phyloP scores from a whole-genome alignment of 2,888 invertebrate genomes.

The Meliscaeva auricollis region DNA sequence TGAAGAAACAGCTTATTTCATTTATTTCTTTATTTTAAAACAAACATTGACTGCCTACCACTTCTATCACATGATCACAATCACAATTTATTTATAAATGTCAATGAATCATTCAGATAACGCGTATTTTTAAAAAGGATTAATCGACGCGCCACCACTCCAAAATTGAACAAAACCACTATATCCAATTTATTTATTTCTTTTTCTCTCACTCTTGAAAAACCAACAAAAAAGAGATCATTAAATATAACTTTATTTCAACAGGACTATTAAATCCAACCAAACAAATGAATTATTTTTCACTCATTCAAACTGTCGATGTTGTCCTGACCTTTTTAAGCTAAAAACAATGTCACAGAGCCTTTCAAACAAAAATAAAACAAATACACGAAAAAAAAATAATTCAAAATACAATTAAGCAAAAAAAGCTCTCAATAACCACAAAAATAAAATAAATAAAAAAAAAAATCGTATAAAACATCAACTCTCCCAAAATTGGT shows the following conservation, averaged over 20 bases:
- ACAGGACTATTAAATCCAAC: not conserved
- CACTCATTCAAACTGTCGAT: conserved; percentile 9
- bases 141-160: not conserved
- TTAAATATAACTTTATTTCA: conserved; percentile 6
- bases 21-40: no score
- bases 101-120: not conserved
- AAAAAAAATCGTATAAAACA: conserved; percentile 19
- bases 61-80: not conserved
- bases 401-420: conserved; percentile 27
- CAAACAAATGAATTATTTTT: conserved; percentile 8
- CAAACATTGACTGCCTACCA: not conserved
- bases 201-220: not conserved
- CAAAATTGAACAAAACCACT: not conserved
- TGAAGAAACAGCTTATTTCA: no score
- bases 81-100: not conserved
- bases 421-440: conserved; percentile 40
- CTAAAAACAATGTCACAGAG: conserved; percentile 44
- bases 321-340: conserved; percentile 30
- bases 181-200: not conserved
- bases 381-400: not conserved
- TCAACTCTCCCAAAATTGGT: conserved; percentile 61
- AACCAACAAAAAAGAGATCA: not conserved
- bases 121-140: not conserved
- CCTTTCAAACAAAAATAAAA: no score
- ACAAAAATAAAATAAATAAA: conserved; percentile 27